phyloP scores from a whole-genome alignment of 2,113 vertebrate species.

The zebrafish (Danio rerio) region GRCz12tu NC_133188.1:23237001-23237500 shows the following conservation, averaged over 20 bases:
- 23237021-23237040: constrained; percentile 53
- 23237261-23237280: constrained; percentile 97
- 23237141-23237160: background rate
- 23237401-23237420: background rate
- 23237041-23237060: constrained; percentile 21
- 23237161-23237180: background rate
- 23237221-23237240: constrained; percentile 77
- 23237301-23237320: constrained; percentile 97
- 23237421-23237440: too few species aligned
- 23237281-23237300: constrained; percentile 96
- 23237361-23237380: background rate
- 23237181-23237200: background rate
- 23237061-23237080: background rate
- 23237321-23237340: constrained; percentile 89
- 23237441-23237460: background rate
- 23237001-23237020: constrained; percentile 20
- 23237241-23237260: constrained; percentile 96
- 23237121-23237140: background rate
- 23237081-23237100: background rate
- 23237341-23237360: background rate
- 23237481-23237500: background rate
- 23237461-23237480: background rate
- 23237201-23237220: background rate
- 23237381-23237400: background rate
- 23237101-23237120: background rate